A percentile compares a stretch with the other conserved stretches of the same genome.
phyloP scores from a whole-genome alignment of 2,113 vertebrate species.

The Clarias batrachus region DNA sequence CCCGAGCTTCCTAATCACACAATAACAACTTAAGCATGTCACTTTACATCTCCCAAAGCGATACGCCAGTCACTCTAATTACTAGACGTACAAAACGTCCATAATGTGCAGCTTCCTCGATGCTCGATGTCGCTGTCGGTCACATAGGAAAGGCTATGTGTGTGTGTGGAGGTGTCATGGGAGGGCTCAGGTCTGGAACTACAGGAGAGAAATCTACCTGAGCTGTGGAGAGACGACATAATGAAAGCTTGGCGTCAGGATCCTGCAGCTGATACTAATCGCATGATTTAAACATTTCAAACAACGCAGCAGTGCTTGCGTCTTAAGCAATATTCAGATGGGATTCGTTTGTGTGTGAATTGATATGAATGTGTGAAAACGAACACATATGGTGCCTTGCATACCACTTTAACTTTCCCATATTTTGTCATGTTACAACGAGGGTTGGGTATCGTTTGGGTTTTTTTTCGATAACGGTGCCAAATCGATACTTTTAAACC shows the following conservation, averaged over 20 bases:
- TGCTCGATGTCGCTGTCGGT: background rate
- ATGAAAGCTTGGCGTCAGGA: background rate
- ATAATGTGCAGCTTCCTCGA: background rate
- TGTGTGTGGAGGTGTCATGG: background rate
- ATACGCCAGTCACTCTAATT: background rate
- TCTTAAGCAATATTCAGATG: background rate
- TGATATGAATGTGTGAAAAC: too few species aligned
- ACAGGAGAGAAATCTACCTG: background rate
- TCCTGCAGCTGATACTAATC: background rate
- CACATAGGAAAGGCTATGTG: background rate
- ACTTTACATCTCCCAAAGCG: background rate
- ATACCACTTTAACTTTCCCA: too few species aligned
- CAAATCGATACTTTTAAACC: too few species aligned
- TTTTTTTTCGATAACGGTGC: too few species aligned
- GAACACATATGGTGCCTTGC: too few species aligned
- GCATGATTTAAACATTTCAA: background rate
- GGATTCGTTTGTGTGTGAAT: background rate
- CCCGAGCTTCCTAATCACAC: conserved; percentile 22
- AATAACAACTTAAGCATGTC: conserved; percentile 31
- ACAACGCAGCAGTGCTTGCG: background rate
- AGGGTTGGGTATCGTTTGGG: too few species aligned
- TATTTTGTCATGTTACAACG: too few species aligned
- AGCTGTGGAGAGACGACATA: background rate
- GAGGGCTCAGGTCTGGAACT: background rate
- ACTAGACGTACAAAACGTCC: background rate